These are phyloP conservation scores for Campylomormyrus numenius DNA, from an alignment of 2,113 vertebrate genomes.

Conservation along the genomic window DNA sequence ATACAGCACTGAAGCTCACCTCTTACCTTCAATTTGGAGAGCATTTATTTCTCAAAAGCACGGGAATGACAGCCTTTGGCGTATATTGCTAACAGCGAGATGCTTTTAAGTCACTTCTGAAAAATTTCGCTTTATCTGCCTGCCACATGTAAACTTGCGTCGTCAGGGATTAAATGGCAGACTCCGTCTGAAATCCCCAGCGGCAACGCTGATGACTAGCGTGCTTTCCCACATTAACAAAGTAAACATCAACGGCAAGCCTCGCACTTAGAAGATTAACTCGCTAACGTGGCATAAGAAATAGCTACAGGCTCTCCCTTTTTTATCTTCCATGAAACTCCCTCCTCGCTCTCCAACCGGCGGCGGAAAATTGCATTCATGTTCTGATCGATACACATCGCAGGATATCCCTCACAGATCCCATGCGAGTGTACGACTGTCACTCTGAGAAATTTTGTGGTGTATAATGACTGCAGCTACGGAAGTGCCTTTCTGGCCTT, in stretches of 20 bases:
- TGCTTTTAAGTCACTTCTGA: background rate
- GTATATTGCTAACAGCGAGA: background rate
- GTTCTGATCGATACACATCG: background rate
- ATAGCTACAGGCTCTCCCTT: background rate
- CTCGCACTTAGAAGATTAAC: background rate
- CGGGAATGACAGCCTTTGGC: background rate
- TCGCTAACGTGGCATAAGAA: background rate
- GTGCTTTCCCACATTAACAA: background rate
- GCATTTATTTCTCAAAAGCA: background rate
- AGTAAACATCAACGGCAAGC: background rate
- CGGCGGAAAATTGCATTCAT: background rate
- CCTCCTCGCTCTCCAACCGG: background rate
- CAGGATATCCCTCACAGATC: background rate
- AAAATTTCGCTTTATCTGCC: background rate
- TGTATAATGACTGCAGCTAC: background rate
- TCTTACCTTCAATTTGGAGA: background rate
- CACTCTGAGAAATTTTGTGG: background rate
- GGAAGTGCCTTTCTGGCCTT: background rate
- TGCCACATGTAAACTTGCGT: background rate
- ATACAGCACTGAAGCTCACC: background rate
- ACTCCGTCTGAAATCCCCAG: background rate
- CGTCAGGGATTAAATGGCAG: background rate
- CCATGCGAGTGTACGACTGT: background rate
- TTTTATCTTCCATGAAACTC: background rate
- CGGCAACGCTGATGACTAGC: background rate